Evolutionary conservation across 2,113 vertebrate species (phyloP), one percentile per base, ranked within the genome.

Genomic region (Chrysochloris asiatica): DNA sequence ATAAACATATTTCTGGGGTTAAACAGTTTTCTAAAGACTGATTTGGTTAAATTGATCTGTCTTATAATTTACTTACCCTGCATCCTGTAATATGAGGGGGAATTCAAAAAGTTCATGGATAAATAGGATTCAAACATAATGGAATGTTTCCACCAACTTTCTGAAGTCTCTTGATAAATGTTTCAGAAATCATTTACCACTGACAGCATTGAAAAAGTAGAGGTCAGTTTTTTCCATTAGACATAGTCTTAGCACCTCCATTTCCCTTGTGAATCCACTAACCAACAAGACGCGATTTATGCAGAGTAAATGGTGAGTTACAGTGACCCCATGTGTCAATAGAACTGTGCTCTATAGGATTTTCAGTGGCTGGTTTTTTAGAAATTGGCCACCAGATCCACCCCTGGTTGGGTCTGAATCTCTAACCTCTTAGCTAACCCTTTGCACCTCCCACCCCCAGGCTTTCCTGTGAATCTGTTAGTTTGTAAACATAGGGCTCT

Each of bases 11-110:
- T n/a, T n/a, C n/a, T n/a, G n/a, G 65, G 16, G 13, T 83, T 59
- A 86, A 47, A 47, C 43, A 5, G 14, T 54, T 47, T 71, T 19
- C 13, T 82, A 11, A 80, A 59, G 9, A 54, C 48, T 0, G 14
- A 76, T 22, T 76, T 8, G 19, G 13, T n/a, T 54, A 92, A 88
- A 4, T 43, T 54, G 30, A 79, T 59, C 56, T 30, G 13, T 88
- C 63, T 28, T 72, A 17, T 71, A 48, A 63, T 90, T 86, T 76
- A 65, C 50, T 79, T 89, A 83, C 54, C 84, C 54, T 38, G 84
- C 41, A 61, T 63, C 33, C 17, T 38, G 19, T 85, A 24, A 50
- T 26, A 7, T 28, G n/a, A n/a, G n/a, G n/a, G n/a, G n/a, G n/a
- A n/a, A n/a, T n/a, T n/a, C n/a, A n/a, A n/a, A n/a, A n/a, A n/a